phyloP scores from a whole-genome alignment of 2,113 vertebrate species.

The Albula glossodonta region DNA sequence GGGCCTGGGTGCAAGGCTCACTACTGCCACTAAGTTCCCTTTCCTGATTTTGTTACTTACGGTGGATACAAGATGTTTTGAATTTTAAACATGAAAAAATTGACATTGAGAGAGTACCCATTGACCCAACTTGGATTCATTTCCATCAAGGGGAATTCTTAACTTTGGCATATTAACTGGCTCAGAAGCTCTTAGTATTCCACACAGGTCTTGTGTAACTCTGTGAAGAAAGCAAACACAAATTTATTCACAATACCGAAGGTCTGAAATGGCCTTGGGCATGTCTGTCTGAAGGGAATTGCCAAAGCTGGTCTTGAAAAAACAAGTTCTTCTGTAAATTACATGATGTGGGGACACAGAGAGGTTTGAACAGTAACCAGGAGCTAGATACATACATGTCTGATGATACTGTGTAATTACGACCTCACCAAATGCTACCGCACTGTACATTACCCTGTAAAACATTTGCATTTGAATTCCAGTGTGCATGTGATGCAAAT shows the following conservation, averaged over 20 bases:
- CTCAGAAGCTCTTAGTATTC: background rate
- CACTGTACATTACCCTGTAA: background rate
- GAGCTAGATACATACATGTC: background rate
- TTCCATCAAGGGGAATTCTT: background rate
- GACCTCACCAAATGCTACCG: background rate
- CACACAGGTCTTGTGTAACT: background rate
- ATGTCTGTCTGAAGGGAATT: conserved; percentile 7
- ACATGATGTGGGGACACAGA: background rate
- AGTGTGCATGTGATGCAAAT: background rate
- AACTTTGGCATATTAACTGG: background rate
- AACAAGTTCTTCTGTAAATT: background rate
- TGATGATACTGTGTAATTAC: background rate
- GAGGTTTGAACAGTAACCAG: background rate
- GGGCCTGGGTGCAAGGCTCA: too few relatives aligned
- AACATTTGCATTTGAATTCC: background rate
- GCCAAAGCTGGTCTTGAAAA: background rate
- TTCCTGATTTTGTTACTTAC: too few relatives aligned
- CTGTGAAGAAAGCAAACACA: background rate
- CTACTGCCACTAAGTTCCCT: too few relatives aligned
- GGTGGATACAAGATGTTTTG: too few relatives aligned
- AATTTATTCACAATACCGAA: background rate
- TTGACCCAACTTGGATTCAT: background rate
- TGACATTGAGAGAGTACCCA: too few relatives aligned
- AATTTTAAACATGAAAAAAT: too few relatives aligned
- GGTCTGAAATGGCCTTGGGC: conserved; percentile 4